Evolutionary conservation across 2,888 invertebrate species (phyloP).

Genomic region (Geotrupes spiniger): DNA sequence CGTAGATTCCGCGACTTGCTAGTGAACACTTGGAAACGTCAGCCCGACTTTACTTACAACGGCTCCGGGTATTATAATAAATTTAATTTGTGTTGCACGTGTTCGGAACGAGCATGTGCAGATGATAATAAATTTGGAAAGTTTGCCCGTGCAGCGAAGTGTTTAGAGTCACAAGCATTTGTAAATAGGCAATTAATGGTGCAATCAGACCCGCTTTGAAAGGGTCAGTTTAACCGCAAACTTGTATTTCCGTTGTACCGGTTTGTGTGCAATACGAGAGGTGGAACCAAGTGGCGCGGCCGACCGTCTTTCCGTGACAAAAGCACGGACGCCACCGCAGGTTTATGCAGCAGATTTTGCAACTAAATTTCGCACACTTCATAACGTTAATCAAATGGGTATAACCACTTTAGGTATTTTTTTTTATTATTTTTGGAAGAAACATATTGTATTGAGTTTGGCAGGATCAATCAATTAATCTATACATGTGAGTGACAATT

Average conservation of each 20-base stretch:
- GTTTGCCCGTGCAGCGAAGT: background rate
- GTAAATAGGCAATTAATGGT: constrained; percentile 16
- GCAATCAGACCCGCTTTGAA: constrained; percentile 16
- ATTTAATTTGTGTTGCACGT: constrained; percentile 7
- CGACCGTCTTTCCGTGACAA: constrained; percentile 8
- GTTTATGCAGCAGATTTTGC: no score
- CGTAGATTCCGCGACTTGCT: no score
- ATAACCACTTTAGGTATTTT: no score
- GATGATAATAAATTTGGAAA: constrained; percentile 4
- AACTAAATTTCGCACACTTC: no score
- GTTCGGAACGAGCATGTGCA: background rate
- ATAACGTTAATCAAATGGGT: no score
- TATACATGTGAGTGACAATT: no score
- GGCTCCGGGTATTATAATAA: constrained; percentile 1
- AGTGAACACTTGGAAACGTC: no score
- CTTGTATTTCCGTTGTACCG: constrained; percentile 9
- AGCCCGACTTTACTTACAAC: no score
- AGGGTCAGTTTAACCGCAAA: constrained; percentile 15
- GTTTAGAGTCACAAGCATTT: constrained; percentile 11
- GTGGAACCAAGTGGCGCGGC: background rate
- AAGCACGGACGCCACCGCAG: background rate
- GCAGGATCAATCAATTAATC: no score
- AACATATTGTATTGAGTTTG: no score
- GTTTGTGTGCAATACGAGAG: constrained; percentile 8
- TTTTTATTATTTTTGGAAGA: no score